Percentiles rank a stretch among this genome's conserved stretches.
Conservation (phyloP, 2,888 invertebrate species). For the Agelastica alni region DNA sequence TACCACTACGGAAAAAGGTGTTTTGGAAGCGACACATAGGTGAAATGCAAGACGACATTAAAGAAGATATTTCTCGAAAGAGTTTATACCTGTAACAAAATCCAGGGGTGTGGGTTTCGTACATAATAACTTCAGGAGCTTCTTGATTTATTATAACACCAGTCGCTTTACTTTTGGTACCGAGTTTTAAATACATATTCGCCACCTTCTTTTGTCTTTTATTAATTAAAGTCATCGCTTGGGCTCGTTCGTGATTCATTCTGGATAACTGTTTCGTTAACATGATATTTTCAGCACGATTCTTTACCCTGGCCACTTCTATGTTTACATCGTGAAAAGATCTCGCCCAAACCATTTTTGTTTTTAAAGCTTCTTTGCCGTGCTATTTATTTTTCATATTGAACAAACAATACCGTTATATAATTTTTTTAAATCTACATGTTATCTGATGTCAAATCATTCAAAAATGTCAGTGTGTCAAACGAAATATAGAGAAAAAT, state of each 20-base stretch:
- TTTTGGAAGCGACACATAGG: no score
- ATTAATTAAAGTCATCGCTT: background rate
- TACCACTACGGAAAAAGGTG: no score
- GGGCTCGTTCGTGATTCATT: background rate
- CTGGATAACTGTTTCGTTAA: background rate
- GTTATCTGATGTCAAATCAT: no score
- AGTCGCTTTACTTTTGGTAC: no score
- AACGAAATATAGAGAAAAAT: no score
- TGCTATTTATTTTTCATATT: no score
- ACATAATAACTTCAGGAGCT: constrained; percentile 2
- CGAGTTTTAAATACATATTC: background rate
- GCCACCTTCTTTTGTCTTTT: background rate
- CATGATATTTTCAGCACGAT: background rate
- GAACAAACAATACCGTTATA: no score
- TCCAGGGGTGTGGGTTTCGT: constrained; percentile 2
- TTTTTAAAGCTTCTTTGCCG: no score
- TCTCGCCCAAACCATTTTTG: background rate
- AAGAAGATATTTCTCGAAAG: no score
- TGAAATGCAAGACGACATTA: no score
- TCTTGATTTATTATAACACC: background rate
- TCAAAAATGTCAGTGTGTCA: no score
- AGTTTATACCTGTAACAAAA: constrained; percentile 8
- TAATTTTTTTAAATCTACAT: no score
- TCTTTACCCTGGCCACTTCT: background rate
- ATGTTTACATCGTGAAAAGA: background rate